A percentile compares a stretch with the other conserved stretches of the same genome.
Evolutionary conservation across 2,113 vertebrate genomes (phyloP).

Genomic region (Sinocyclocheilus grahami): DNA sequence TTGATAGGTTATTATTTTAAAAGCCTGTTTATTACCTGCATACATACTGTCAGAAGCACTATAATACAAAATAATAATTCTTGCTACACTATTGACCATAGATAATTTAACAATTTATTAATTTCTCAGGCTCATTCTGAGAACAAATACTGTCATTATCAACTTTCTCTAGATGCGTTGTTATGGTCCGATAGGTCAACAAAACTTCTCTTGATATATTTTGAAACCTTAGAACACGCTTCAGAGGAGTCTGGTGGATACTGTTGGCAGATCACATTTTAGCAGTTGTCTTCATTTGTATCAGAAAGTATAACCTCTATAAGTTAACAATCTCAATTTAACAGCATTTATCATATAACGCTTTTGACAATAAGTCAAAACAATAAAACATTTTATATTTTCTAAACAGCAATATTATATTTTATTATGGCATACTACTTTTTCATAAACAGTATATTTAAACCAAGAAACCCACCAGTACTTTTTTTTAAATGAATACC

Average conservation of each 20-base stretch:
- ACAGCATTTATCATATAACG: neutral
- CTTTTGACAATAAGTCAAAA: neutral
- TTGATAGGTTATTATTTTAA: neutral
- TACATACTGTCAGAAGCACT: neutral
- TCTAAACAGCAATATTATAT: neutral
- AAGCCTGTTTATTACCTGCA: neutral
- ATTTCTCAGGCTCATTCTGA: neutral
- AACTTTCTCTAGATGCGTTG: neutral
- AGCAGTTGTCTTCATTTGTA: neutral
- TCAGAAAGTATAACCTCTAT: neutral
- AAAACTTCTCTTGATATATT: neutral
- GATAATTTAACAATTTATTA: neutral
- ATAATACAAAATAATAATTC: neutral
- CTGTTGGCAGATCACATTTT: neutral
- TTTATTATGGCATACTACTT: neutral
- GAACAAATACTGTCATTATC: neutral
- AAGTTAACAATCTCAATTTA: neutral
- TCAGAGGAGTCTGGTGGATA: neutral
- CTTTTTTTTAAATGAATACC: neutral
- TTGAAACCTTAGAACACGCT: neutral
- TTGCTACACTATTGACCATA: neutral
- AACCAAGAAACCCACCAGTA: neutral
- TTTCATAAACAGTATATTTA: neutral
- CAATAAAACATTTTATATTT: neutral
- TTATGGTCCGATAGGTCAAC: neutral